These are phyloP conservation scores for Portevinia maculata DNA, from an alignment of 2,888 invertebrate genomes.

Conservation along the genomic window DNA sequence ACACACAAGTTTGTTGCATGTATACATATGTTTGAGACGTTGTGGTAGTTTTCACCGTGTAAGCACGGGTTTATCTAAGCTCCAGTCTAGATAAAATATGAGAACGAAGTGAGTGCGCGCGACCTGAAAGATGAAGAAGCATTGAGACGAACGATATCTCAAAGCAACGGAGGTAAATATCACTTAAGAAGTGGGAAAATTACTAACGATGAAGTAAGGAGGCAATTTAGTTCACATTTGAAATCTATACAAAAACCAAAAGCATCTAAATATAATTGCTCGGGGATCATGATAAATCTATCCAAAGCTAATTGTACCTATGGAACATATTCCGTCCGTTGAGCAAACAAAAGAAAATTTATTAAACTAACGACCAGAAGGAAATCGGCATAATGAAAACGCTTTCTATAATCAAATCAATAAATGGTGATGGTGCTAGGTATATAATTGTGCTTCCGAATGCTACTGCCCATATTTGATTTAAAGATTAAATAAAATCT, in stretches of 20 bases:
- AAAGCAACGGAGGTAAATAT: slow-evolving; percentile 65
- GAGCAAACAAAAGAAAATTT: too few relatives aligned
- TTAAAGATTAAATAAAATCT: too few relatives aligned
- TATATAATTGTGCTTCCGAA: too few relatives aligned
- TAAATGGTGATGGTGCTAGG: too few relatives aligned
- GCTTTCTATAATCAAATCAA: too few relatives aligned
- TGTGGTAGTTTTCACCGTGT: slow-evolving; percentile 56
- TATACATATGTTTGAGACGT: slow-evolving; percentile 23
- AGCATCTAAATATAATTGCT: too few relatives aligned
- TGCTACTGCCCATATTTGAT: too few relatives aligned
- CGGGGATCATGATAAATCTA: too few relatives aligned
- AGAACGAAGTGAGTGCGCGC: slow-evolving; percentile 61
- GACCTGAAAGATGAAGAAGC: slow-evolving; percentile 61
- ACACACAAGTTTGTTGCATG: slow-evolving; percentile 35
- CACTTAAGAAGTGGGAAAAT: slow-evolving; percentile 51
- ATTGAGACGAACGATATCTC: slow-evolving; percentile 52
- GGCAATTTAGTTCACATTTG: slow-evolving; percentile 38
- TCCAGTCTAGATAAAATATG: slow-evolving; percentile 64
- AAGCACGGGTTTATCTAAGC: slow-evolving; percentile 64
- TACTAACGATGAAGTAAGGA: slow-evolving; percentile 16
- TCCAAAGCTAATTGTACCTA: too few relatives aligned
- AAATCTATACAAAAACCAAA: neutral
- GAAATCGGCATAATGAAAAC: too few relatives aligned
- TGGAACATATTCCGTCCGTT: too few relatives aligned
- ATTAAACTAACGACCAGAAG: too few relatives aligned